Base-by-base conservation (phyloP, 2,113 vertebrate genomes). In the Syngnathus scovelli region DNA sequence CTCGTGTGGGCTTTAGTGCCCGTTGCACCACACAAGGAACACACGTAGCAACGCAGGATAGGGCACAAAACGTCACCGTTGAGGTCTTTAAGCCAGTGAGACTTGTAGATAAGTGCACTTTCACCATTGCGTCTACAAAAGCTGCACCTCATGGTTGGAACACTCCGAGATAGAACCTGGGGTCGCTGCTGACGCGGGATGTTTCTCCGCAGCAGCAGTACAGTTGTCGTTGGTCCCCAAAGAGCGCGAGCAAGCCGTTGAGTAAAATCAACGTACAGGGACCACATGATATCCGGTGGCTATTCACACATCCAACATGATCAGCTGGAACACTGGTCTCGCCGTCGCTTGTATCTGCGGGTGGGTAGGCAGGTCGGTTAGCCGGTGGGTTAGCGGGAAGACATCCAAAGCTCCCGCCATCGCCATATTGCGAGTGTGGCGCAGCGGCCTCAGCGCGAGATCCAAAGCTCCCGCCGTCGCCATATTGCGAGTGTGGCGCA, bases 51-150 rank as follows among this genome's bases (percentile, higher is more conserved):
- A 0, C 91, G 84, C 49, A 97, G 81, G 81, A 19, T 93, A 91
- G 95, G 95, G 55, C 95, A 98, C 44, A 85, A 2, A 7, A 96
- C 89, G 0, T 88, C 80, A 1, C 94, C 95, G 0, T 33, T 33
- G 16, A 69, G 78, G 18, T 91, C 91, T 67, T 92, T 92, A 15
- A 98, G 85, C 64, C 83, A 46, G 55, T 98, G 95, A 0, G 92
- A 92, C 1, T 61, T 69, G 80, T 91, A 95, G 21, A 95, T 86
- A 12, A 64, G 3, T 55, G 85, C 80, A 0, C 91, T 88, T 69
- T 96, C 95, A 0, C 93, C 93, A 23, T 98, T 96, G 68, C 93
- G 92, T 15, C 90, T 94, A 82, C 95, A 98, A 80, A 98, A 96
- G 0, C 86, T 85, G 70, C 94, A 95, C 1, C 61, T 70, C 78